Evolutionary conservation across 2,797 vertebrate species (phyloP).

Genomic region (Epinephelus awoara): DNA sequence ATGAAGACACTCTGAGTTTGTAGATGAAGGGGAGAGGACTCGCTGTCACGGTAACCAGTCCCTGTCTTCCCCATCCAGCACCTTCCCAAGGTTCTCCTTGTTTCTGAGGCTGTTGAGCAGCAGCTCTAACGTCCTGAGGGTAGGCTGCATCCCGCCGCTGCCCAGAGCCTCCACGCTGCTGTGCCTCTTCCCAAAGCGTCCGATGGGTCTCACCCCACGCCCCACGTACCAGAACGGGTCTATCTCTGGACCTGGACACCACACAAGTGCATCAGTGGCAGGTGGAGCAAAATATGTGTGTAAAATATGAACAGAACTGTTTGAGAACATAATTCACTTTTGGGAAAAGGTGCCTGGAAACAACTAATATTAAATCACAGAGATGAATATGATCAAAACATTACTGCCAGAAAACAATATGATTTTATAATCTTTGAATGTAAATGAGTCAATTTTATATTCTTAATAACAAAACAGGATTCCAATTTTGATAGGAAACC

Average conservation of each 20-base stretch:
- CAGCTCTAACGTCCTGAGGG: conserved; percentile 82
- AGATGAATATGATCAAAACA: neutral
- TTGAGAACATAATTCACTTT: neutral
- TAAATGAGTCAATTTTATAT: neutral
- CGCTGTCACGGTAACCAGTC: conserved; percentile 84
- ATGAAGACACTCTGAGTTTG: conserved; percentile 44
- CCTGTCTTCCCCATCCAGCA: conserved; percentile 70
- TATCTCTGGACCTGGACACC: conserved; percentile 90
- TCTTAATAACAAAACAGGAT: too few species aligned
- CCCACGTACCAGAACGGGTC: conserved; percentile 94
- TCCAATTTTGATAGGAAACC: neutral
- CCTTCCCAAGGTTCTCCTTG: conserved; percentile 75
- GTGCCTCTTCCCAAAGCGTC: conserved; percentile 93
- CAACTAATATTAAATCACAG: too few species aligned
- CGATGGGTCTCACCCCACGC: conserved; percentile 92
- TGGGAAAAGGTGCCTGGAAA: neutral
- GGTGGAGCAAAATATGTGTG: neutral
- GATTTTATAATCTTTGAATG: neutral
- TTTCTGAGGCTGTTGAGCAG: conserved; percentile 85
- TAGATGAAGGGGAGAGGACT: conserved; percentile 25
- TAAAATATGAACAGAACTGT: neutral
- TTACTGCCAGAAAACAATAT: neutral
- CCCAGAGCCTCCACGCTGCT: conserved; percentile 64
- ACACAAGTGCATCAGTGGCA: conserved; percentile 25
- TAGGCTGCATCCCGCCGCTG: conserved; percentile 72